phyloP scores from a whole-genome alignment of 2,888 invertebrate species.

The Ochlodes sylvanus region DNA sequence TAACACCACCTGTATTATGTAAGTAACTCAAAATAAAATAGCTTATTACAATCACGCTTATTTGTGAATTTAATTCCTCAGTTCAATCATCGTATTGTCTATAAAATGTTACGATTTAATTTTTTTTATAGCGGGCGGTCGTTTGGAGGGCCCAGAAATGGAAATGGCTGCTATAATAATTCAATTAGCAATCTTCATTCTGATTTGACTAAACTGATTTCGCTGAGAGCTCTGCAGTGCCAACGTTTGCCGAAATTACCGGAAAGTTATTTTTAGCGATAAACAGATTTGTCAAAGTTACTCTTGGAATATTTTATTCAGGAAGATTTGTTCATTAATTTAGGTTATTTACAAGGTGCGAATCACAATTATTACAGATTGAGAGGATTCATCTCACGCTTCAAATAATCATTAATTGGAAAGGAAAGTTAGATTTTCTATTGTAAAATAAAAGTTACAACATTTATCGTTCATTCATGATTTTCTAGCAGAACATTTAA shows the following conservation, averaged over 20 bases:
- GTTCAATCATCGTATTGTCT: conserved; percentile 19
- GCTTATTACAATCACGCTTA: too few species aligned
- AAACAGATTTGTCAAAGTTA: conserved; percentile 28
- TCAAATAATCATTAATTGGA: background rate
- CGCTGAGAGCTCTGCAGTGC: conserved; percentile 32
- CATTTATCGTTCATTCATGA: too few species aligned
- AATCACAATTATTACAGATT: background rate
- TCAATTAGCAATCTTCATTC: conserved; percentile 38
- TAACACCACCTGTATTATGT: too few species aligned
- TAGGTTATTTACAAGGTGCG: conserved; percentile 1
- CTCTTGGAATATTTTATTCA: conserved; percentile 10
- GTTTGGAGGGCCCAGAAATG: conserved; percentile 27
- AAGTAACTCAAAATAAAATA: too few species aligned
- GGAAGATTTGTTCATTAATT: conserved; percentile 3
- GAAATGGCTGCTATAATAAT: conserved; percentile 30
- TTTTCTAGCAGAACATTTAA: too few species aligned
- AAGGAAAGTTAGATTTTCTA: background rate
- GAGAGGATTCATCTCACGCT: background rate
- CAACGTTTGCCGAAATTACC: conserved; percentile 27
- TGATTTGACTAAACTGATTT: conserved; percentile 39
- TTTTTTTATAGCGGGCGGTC: conserved; percentile 24
- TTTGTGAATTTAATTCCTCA: background rate
- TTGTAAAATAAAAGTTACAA: background rate
- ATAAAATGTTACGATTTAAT: conserved; percentile 32
- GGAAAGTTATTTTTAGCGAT: conserved; percentile 24